A percentile compares a stretch with the other conserved stretches of the same genome.
Conservation (phyloP, 2,888 invertebrate genomes). For the Geophilus truncorum region DNA sequence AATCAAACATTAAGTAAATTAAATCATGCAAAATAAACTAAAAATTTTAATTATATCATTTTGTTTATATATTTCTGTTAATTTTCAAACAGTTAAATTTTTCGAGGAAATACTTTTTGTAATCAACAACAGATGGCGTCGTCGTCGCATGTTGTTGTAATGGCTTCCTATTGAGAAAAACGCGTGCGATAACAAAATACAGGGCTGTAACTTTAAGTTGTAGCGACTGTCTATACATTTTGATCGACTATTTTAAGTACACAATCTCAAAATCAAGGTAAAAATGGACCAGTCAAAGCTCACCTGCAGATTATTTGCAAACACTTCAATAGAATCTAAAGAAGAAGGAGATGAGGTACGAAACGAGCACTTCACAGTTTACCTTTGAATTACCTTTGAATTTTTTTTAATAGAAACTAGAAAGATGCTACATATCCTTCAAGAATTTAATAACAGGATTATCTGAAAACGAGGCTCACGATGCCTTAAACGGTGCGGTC, state of each 20-base stretch:
- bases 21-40: no score
- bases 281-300: constrained; percentile 38
- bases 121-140: neutral
- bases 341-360: constrained; percentile 87
- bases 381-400: constrained; percentile 4
- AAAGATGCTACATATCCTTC: constrained; percentile 72
- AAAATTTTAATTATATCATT: no score
- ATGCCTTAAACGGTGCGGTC: constrained; percentile 80
- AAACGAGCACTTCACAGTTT: constrained; percentile 39
- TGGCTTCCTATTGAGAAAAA: neutral
- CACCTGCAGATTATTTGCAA: constrained; percentile 69
- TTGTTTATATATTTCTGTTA: no score
- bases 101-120: neutral
- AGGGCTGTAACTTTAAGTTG: no score
- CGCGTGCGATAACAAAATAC: neutral
- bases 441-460: constrained; percentile 73
- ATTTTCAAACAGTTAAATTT: neutral
- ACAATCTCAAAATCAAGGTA: no score
- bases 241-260: no score
- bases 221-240: no score
- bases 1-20: no score
- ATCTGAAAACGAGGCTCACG: constrained; percentile 90
- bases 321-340: constrained; percentile 77
- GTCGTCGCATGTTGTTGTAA: neutral
- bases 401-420: constrained; percentile 71